Base-by-base conservation (phyloP, 2,797 vertebrate genomes). In the Lacerta agilis region DNA sequence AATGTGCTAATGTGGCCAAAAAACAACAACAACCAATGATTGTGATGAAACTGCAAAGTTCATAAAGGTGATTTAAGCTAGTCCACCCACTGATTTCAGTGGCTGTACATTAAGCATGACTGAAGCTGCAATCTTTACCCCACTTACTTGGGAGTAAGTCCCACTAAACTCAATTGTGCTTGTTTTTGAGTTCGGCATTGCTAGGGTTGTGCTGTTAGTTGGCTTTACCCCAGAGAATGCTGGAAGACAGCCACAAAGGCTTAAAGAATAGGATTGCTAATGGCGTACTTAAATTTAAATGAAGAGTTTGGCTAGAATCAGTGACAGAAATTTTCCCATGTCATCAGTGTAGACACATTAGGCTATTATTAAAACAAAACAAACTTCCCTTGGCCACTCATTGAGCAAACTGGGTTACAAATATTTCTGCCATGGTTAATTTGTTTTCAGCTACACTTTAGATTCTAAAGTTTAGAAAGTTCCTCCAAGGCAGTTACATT, bases 391-490 rank as follows among this genome's bases (percentile, higher is more conserved):
- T 92, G 91, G 72, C 55, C 67, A 89, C 61, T 85, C 83, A 93
- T 25, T 88, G 90, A 93, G 66, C 87, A 85, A 89, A 86, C 93
- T 90, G 91, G 83, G 38, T 82, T 93, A 89, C 90, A 94, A 91
- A 91, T 87, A 93, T 94, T 93, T 94, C 82, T 92, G 90, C 91
- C 87, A 91, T 86, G 83, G 86, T 85, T 93, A 90, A 92, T 89
- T 91, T 82, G 86, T 87, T 94, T 95, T 93, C 87, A 94, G 58
- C 86, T 93, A 71, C 25, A 93, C 77, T 66, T 94, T 90, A 82
- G 86, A 94, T 64, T 64, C 61, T 64, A 64, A 64, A 64, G 61
- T 64, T 64, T 64, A 64, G 61, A 64, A 95, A 95, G 69, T 72
- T 93, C 82, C 41, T 92, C 79, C 83, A 85, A 2, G 75, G 93